Conservation (phyloP, 2,888 invertebrate species). For the Drosophila robusta region DNA sequence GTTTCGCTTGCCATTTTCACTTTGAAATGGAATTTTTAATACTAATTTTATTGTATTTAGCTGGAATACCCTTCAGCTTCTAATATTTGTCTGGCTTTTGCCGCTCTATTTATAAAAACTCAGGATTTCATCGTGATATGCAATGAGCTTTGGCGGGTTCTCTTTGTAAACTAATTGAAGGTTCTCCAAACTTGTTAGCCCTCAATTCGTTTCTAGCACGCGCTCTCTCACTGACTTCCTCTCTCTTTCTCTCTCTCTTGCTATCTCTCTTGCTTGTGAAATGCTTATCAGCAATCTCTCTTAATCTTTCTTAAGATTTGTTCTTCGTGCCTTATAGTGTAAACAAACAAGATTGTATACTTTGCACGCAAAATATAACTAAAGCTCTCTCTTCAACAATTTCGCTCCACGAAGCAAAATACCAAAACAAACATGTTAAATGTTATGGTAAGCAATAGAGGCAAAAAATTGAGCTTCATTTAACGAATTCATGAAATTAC, state of each 20-base stretch:
- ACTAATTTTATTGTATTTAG: not conserved
- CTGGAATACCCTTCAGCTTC: not conserved
- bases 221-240: not conserved
- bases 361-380: not conserved
- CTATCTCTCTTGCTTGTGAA: not conserved
- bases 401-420: not conserved
- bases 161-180: not conserved
- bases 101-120: not conserved
- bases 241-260: not conserved
- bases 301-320: not conserved
- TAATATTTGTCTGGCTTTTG: not conserved
- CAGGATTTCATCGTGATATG: not conserved
- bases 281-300: not conserved
- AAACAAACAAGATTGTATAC: not conserved
- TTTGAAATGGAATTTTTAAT: not conserved
- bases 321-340: not conserved
- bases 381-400: not conserved
- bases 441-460: not conserved
- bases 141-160: not conserved
- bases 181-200: not conserved
- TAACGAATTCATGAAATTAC: not conserved
- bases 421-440: slow-evolving; percentile 13
- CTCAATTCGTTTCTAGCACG: not conserved
- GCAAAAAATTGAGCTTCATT: not conserved
- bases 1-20: slow-evolving; percentile 25